phyloP scores from a whole-genome alignment of 2,888 invertebrate species.

The Spisula subtruncata region DNA sequence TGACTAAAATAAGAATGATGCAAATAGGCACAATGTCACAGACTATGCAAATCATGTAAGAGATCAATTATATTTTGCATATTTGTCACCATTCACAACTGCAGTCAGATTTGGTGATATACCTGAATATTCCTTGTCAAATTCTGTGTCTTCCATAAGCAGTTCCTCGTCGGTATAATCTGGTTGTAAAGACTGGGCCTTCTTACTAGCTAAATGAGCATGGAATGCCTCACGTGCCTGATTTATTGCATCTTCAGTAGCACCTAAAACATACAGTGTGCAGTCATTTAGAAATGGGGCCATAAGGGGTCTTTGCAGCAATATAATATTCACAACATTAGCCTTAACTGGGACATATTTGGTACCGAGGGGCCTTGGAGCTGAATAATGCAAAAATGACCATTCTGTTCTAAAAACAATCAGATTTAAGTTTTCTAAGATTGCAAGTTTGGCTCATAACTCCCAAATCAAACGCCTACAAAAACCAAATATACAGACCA shows the following conservation, averaged over 20 bases:
- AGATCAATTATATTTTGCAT: neutral
- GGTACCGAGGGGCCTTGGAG: no score
- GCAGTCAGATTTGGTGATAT: neutral
- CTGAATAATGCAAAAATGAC: no score
- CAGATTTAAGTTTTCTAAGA: no score
- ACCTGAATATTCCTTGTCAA: constrained; percentile 88
- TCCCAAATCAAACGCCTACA: neutral
- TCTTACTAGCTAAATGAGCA: constrained; percentile 94
- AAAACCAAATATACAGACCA: neutral
- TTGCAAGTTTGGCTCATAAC: neutral
- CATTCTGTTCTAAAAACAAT: no score
- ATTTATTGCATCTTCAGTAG: constrained; percentile 96
- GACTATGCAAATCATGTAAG: neutral
- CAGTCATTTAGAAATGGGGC: neutral
- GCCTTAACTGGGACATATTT: no score
- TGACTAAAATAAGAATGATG: no score
- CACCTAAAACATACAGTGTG: constrained; percentile 88
- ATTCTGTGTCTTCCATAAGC: constrained; percentile 91
- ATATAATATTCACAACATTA: no score
- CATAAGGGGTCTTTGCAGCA: neutral
- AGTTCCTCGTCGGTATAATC: constrained; percentile 94
- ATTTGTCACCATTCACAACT: neutral
- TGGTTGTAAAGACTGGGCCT: constrained; percentile 92
- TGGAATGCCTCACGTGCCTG: constrained; percentile 98
- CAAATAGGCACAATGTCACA: no score